Evolutionary conservation across 2,113 vertebrate genomes (phyloP), one percentile per base, ranked within the genome.

Genomic region (Neolamprologus brichardi): DNA sequence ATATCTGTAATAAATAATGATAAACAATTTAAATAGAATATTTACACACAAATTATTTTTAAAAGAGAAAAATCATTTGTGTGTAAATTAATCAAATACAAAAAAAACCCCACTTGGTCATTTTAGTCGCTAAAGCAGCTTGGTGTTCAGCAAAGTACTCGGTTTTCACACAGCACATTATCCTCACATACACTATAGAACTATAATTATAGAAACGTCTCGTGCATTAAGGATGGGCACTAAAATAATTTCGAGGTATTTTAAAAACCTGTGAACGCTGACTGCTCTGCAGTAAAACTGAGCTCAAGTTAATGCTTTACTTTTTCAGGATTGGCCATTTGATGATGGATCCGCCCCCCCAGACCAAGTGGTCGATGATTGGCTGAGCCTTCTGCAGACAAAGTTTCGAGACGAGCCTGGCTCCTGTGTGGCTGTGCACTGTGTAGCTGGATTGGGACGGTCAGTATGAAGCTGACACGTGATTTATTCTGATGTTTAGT

Each of bases 371-470:
- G 98, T 99, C 80, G 98, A 99, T 0, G 98, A 99, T 83, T 99
- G 98, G 98, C 93, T 99, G 79, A 98, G 95, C 87, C 96, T 99
- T 37, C 93, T 99, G 87, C 98, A 97, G 96, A 95, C 88, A 70
- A 99, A 98, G 96, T 99, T 99, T 39, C 96, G 97, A 44, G 98
- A 99, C 2, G 97, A 99, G 86, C 97, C 98, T 1, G 98, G 98
- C 6, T 97, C 97, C 95, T 99, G 98, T 79, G 97, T 99, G 18
- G 98, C 98, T 25, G 99, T 99, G 28, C 98, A 99, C 96, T 99
- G 98, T 64, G 98, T 99, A 8, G 98, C 98, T 14, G 98, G 98
- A 77, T 82, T 99, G 86, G 98, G 98, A 81, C 96, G 98, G 98
- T 99, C 39, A 81, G 96, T 85, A 56, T 49, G 32, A 72, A 44